phyloP scores from a whole-genome alignment of 2,888 invertebrate genomes.

The Pollenia griseotomentosa region DNA sequence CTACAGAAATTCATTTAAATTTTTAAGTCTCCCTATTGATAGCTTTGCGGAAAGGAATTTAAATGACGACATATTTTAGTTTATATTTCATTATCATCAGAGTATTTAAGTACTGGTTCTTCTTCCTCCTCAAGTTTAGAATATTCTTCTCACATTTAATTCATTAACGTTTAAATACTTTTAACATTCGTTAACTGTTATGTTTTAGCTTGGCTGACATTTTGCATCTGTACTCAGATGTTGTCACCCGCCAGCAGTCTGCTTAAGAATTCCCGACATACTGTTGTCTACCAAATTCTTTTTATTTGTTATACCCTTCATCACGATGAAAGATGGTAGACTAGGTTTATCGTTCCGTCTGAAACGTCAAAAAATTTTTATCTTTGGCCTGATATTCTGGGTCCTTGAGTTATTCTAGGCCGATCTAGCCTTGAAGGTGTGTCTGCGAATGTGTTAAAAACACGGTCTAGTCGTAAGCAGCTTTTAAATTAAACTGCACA shows the following conservation, averaged over 20 bases:
- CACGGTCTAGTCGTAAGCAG: too few species aligned
- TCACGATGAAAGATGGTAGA: too few species aligned
- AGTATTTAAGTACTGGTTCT: not conserved
- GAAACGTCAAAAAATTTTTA: too few species aligned
- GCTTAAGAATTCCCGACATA: constrained; percentile 8
- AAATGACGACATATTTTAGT: constrained; percentile 6
- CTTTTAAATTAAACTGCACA: too few species aligned
- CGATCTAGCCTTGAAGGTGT: too few species aligned
- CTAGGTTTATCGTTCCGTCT: too few species aligned
- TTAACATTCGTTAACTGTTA: not conserved
- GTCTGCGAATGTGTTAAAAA: too few species aligned
- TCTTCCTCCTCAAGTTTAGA: not conserved
- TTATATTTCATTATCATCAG: not conserved
- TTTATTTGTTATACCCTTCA: too few species aligned
- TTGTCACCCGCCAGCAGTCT: not conserved
- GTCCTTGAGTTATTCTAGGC: too few species aligned
- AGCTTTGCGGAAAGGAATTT: not conserved
- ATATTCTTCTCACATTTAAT: constrained; percentile 18
- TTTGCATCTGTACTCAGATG: not conserved
- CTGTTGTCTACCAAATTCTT: constrained; percentile 13
- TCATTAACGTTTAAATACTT: constrained; percentile 27
- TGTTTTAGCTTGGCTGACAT: not conserved
- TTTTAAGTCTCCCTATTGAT: not conserved
- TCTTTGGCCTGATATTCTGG: too few species aligned
- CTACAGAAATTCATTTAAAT: not conserved